These are phyloP conservation scores for Nesoenas mayeri DNA, from an alignment of 2,113 vertebrate genomes.

Conservation along the genomic window DNA sequence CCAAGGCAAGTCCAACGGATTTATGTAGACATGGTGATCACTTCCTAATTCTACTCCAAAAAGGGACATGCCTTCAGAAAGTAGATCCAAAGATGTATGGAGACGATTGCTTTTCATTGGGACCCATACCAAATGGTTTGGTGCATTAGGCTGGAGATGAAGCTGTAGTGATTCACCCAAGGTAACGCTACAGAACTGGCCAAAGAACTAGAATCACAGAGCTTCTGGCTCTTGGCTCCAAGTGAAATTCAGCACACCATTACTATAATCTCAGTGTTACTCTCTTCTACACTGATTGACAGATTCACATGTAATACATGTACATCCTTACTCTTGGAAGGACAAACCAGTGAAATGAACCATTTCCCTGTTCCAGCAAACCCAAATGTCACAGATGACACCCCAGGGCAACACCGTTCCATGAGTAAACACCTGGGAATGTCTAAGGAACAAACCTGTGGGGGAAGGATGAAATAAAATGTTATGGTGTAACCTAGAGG, in stretches of 20 bases:
- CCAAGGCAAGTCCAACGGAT: not conserved
- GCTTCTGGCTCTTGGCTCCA: not conserved
- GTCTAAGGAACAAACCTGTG: not conserved
- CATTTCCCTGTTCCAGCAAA: not conserved
- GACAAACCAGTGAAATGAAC: not conserved
- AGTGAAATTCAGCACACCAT: not conserved
- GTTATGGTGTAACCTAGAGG: not conserved
- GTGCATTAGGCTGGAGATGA: not conserved
- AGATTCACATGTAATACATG: not conserved
- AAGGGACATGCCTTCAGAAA: not conserved
- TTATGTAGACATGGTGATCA: not conserved
- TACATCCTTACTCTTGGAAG: not conserved
- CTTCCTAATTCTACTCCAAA: not conserved
- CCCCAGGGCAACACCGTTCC: not conserved
- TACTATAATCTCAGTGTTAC: not conserved
- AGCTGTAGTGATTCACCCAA: not conserved
- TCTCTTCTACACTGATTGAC: not conserved
- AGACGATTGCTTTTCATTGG: not conserved
- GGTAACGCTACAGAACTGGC: rapidly evolving
- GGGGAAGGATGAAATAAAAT: not conserved
- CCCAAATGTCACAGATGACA: not conserved
- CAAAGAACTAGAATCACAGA: not conserved
- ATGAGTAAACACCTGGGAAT: not conserved
- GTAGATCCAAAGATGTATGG: not conserved
- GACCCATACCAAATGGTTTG: not conserved